Conservation (phyloP, 2,113 vertebrate species). For the Empidonax alnorum region DNA sequence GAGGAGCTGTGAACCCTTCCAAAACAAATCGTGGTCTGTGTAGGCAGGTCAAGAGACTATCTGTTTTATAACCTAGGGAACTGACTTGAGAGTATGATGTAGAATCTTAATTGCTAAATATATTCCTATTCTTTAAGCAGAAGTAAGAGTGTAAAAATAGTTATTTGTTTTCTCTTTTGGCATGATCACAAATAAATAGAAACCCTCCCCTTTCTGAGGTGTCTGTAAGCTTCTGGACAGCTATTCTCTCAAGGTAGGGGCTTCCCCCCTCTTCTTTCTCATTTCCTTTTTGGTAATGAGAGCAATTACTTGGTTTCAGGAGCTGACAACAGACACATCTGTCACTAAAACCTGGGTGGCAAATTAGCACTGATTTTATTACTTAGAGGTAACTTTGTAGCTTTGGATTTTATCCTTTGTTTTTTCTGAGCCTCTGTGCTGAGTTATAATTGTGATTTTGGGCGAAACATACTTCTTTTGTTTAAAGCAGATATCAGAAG, state of each 20-base stretch:
- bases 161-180: conserved; percentile 1
- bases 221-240: neutral
- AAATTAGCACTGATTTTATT: neutral
- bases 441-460: neutral
- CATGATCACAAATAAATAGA: neutral
- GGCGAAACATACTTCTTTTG: neutral
- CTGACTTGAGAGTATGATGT: neutral
- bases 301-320: neutral
- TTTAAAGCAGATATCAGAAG: neutral
- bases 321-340: neutral
- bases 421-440: neutral
- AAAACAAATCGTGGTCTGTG: neutral
- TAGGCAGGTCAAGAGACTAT: neutral
- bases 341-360: neutral
- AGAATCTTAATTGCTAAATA: neutral
- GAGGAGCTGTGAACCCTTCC: neutral
- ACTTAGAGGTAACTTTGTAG: neutral
- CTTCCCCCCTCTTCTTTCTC: neutral
- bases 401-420: neutral
- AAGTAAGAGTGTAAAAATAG: conserved; percentile 12
- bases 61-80: neutral
- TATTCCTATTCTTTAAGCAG: neutral
- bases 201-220: neutral
- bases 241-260: neutral
- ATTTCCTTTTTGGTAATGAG: neutral